Base-by-base conservation (phyloP, 1,140 invertebrate genomes). In the Leptestheria dahalacensis region DNA sequence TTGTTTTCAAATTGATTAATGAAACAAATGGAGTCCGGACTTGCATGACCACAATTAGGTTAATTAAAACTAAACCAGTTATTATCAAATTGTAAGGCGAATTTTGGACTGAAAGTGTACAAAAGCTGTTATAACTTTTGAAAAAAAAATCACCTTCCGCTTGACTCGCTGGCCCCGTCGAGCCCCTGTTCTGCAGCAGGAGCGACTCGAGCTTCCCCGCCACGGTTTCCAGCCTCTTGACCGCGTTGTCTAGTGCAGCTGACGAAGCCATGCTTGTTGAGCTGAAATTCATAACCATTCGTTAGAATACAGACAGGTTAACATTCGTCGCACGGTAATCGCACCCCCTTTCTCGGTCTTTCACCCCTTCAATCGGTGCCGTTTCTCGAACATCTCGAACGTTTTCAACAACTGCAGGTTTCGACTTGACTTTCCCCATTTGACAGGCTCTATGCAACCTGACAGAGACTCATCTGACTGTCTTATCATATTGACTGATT, bases 191-290 rank as follows among this genome's bases (percentile, higher is more conserved):
- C 26, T 28, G 20, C 15, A 55, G 28, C 26, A 55, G 26, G 21
- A 33, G 26, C 12, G 53, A 55, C 28, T 55, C 53, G 21, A 55
- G 53, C 33, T 55, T 55, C 20, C 53, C 2, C 15, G 53, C 53
- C 23, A 55, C 53, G 21, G 53, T 55, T 20, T 55, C 53, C 53
- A 55, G n/a, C 10, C 53, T 24, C 26, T 55, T 26, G 10, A 55
- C 53, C 33, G 33, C 33, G 20, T 18, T 26, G 28, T 26, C 26
- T 18, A 55, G 53, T 20, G 26, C 53, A 21, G 26, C 53, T 18
- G 53, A 26, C 33, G 53, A 55, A 33, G 53, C 53, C 53, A 55
- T 55, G 20, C 33, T 28, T 10, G 6, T 29, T 20, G 33, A 41
- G 15, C 53, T 55, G 53, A 55, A 54, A 50, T 15, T 50, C n/a